Evolutionary conservation across 2,888 invertebrate species (phyloP).

Genomic region (Eueremaeus valkanovi): DNA sequence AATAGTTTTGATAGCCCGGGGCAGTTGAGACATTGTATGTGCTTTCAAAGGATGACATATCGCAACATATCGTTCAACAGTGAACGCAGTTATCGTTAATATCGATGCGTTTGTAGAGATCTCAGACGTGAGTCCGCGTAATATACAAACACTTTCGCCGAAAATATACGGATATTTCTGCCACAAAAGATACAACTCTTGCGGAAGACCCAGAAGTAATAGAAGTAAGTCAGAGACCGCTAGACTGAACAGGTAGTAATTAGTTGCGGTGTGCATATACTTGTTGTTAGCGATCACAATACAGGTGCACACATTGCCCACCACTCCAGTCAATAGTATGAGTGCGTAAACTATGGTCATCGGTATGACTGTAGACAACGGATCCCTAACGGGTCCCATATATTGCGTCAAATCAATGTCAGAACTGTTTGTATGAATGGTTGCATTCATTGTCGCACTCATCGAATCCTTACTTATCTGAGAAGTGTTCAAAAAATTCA

Average conservation of each 20-base stretch:
- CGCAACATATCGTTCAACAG: conserved; percentile 78
- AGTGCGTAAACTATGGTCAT: conserved; percentile 64
- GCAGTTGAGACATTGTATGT: conserved; percentile 76
- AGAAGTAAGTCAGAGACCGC: conserved; percentile 75
- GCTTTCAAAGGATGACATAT: conserved; percentile 79
- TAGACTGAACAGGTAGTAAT: conserved; percentile 74
- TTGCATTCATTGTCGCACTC: background rate
- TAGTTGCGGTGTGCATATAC: conserved; percentile 78
- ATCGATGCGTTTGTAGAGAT: conserved; percentile 73
- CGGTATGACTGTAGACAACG: conserved; percentile 44
- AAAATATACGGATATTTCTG: conserved; percentile 56
- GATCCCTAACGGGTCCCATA: conserved; percentile 40
- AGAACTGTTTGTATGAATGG: background rate
- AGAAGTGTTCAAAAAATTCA: too few relatives aligned
- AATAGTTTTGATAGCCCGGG: conserved; percentile 74
- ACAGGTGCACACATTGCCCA: conserved; percentile 69
- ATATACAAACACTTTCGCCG: conserved; percentile 70
- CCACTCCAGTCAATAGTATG: conserved; percentile 67
- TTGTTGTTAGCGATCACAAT: conserved; percentile 71
- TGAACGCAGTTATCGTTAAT: conserved; percentile 74
- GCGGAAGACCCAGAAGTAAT: conserved; percentile 75
- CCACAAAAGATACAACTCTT: conserved; percentile 62
- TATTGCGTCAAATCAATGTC: background rate
- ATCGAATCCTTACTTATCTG: too few relatives aligned
- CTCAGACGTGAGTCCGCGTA: conserved; percentile 74